These are phyloP conservation scores for Drosophila sproati DNA, from an alignment of 1,140 invertebrate species.

Conservation along the genomic window DNA sequence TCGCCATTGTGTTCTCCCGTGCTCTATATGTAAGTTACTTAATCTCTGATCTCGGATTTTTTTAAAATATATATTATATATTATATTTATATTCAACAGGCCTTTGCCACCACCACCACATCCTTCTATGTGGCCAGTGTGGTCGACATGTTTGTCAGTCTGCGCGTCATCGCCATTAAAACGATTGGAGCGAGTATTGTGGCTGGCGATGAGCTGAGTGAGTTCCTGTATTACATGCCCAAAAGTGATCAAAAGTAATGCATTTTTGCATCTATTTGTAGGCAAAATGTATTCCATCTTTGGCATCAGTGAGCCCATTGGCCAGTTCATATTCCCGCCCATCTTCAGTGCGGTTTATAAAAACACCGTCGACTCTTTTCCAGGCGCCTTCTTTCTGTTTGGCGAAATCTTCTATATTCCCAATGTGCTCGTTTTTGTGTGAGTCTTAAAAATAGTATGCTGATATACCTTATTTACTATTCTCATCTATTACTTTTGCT, in stretches of 20 bases:
- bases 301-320: slow-evolving; percentile 79
- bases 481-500: no score
- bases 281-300: slow-evolving; percentile 84
- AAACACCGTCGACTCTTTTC: slow-evolving; percentile 71
- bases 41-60: neutral
- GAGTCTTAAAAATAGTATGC: slow-evolving; percentile 35
- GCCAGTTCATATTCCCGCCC: slow-evolving; percentile 77
- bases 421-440: slow-evolving; percentile 82
- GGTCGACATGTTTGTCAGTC: slow-evolving; percentile 78
- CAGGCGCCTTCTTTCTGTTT: slow-evolving; percentile 79
- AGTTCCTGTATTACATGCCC: slow-evolving; percentile 12
- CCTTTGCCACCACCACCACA: slow-evolving; percentile 63
- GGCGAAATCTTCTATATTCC: slow-evolving; percentile 80
- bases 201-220: slow-evolving; percentile 77
- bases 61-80: neutral
- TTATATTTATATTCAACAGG: slow-evolving; percentile 38
- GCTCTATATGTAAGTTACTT: slow-evolving; percentile 67
- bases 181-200: slow-evolving; percentile 81
- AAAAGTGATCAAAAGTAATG: neutral
- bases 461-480: no score
- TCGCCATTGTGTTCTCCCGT: slow-evolving; percentile 69
- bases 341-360: slow-evolving; percentile 76
- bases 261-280: slow-evolving; percentile 15
- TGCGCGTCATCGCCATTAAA: slow-evolving; percentile 82
- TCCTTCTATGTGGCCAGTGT: slow-evolving; percentile 75